Evolutionary conservation across 2,113 vertebrate species (phyloP).

Genomic region (Mormyrus lacerda): DNA sequence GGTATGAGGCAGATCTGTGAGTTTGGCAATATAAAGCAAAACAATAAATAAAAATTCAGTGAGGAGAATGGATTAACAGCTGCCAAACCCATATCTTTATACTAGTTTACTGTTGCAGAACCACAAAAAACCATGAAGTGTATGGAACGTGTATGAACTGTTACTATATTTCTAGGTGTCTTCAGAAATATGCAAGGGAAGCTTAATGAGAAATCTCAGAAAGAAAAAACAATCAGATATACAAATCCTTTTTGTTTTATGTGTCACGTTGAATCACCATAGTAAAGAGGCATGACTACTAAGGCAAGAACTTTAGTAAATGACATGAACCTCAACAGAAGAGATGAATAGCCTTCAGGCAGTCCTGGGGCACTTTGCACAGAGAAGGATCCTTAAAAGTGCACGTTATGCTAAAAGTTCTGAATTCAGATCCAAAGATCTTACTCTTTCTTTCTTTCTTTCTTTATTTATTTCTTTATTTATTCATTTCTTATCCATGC

Average conservation of each 20-base stretch:
- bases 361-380: conserved; percentile 26
- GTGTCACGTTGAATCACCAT: not conserved
- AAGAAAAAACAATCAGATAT: not conserved
- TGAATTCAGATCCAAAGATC: conserved; percentile 25
- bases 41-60: not conserved
- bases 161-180: not conserved
- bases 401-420: not conserved
- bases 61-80: not conserved
- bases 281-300: not conserved
- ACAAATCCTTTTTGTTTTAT: not conserved
- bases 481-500: conserved; percentile 21
- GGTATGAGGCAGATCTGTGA: conserved; percentile 74
- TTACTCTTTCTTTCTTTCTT: not conserved
- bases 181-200: not conserved
- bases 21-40: conserved; percentile 54
- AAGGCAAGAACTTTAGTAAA: not conserved
- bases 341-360: conserved; percentile 35
- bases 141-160: not conserved
- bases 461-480: conserved; percentile 10
- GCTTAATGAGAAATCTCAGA: not conserved
- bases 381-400: conserved; percentile 31
- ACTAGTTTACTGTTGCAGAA: not conserved
- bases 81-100: not conserved
- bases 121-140: not conserved
- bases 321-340: conserved; percentile 25